These are phyloP conservation scores for Erebia epiphron DNA, from an alignment of 2,888 invertebrate species.

Conservation along the genomic window DNA sequence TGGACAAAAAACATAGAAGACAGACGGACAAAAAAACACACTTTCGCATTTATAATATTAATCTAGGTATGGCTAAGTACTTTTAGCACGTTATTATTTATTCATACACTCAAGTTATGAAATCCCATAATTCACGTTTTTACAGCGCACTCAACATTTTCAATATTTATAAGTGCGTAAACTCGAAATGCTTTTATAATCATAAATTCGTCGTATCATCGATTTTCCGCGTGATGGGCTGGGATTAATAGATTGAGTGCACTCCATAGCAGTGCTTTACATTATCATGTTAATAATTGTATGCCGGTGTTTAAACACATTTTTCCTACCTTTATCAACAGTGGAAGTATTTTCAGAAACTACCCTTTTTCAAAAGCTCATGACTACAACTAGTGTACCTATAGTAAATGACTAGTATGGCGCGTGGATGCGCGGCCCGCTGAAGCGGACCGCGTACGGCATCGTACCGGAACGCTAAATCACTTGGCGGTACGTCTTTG, in stretches of 20 bases:
- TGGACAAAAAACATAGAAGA: no score
- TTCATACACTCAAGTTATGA: slow-evolving; percentile 1
- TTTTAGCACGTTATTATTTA: not conserved
- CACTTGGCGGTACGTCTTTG: no score
- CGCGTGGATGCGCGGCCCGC: no score
- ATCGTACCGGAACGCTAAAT: no score
- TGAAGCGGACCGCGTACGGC: no score
- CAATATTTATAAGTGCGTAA: slow-evolving; percentile 30
- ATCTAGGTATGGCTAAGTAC: no score
- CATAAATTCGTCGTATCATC: slow-evolving; percentile 41
- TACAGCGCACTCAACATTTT: slow-evolving; percentile 20
- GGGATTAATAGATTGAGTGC: slow-evolving; percentile 50
- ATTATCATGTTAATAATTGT: not conserved
- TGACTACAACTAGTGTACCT: no score
- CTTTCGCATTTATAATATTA: no score
- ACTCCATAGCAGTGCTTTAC: slow-evolving; percentile 17
- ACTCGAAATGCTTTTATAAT: slow-evolving; percentile 40
- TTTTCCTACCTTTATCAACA: not conserved
- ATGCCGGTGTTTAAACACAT: not conserved
- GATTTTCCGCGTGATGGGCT: slow-evolving; percentile 39
- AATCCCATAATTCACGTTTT: slow-evolving; percentile 15
- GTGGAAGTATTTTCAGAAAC: no score
- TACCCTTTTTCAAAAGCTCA: no score
- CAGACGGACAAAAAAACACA: no score
- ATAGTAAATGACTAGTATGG: no score